A percentile compares a stretch with the other conserved stretches of the same genome.
Conservation (phyloP, 2,113 vertebrate species). For the Caloenas nicobarica region DNA sequence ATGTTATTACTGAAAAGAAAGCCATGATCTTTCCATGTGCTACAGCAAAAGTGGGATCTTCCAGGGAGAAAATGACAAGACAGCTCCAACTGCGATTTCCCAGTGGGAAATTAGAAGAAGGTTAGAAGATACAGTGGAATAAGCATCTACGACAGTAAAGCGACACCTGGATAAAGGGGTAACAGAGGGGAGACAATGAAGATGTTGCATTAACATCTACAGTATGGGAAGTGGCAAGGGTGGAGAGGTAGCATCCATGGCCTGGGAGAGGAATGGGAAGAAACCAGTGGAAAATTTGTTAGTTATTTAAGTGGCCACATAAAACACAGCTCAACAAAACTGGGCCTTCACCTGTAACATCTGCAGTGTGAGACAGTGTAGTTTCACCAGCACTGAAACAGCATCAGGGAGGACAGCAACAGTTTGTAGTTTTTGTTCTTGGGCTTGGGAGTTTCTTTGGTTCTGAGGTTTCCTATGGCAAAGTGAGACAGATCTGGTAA, state of each 20-base stretch:
- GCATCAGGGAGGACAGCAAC: not conserved
- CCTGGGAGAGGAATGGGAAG: not conserved
- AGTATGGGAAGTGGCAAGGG: not conserved
- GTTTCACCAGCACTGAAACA: not conserved
- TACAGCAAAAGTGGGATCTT: not conserved
- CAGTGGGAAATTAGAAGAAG: not conserved
- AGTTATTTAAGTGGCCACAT: not conserved
- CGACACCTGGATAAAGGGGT: accelerated
- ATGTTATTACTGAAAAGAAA: not conserved
- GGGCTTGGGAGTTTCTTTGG: not conserved
- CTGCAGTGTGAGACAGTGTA: not conserved
- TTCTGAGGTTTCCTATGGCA: not conserved
- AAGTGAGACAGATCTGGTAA: not conserved
- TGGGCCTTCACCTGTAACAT: not conserved
- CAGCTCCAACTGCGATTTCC: not conserved
- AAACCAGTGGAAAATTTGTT: not conserved
- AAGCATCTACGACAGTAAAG: not conserved
- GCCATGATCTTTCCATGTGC: not conserved
- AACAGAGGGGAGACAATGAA: not conserved
- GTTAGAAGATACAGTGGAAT: not conserved
- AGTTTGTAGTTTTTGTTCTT: not conserved
- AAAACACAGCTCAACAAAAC: not conserved
- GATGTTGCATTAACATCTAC: not conserved
- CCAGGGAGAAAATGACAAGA: not conserved
- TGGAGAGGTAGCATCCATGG: not conserved